phyloP scores from a whole-genome alignment of 2,113 vertebrate species.

The Noctilio leporinus region DNA sequence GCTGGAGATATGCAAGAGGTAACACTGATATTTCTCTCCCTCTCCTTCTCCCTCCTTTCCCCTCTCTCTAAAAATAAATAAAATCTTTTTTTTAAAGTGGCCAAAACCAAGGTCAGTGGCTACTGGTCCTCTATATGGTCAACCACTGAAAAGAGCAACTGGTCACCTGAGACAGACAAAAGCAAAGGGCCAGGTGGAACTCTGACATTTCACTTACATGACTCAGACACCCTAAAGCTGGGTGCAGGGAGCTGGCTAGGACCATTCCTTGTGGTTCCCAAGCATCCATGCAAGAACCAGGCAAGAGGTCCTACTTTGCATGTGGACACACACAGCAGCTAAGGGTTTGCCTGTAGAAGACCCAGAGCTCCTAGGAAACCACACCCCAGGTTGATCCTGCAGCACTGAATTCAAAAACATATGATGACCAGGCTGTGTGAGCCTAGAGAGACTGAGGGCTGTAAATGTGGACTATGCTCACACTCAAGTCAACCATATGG shows the following conservation, averaged over 20 bases:
- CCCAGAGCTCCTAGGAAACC: not conserved
- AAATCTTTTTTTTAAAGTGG: too few relatives aligned
- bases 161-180: not conserved
- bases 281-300: not conserved
- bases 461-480: not conserved
- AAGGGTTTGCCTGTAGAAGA: not conserved
- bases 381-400: not conserved
- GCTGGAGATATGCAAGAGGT: too few relatives aligned
- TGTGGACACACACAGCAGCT: not conserved
- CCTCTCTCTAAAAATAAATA: too few relatives aligned
- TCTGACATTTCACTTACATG: not conserved
- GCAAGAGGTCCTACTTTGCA: not conserved
- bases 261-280: not conserved
- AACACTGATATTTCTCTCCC: too few relatives aligned
- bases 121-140: not conserved
- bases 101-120: not conserved
- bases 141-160: not conserved
- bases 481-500: not conserved
- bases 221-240: accelerated
- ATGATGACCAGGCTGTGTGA: not conserved
- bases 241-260: not conserved
- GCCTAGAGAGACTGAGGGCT: not conserved
- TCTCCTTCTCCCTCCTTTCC: too few relatives aligned
- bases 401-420: not conserved
- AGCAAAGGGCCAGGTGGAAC: not conserved